Evolutionary conservation across 64 coral and sea anemone species (phyloP), one percentile per base, ranked within the genome.

Genomic region (Stichodactyla mertensii): DNA sequence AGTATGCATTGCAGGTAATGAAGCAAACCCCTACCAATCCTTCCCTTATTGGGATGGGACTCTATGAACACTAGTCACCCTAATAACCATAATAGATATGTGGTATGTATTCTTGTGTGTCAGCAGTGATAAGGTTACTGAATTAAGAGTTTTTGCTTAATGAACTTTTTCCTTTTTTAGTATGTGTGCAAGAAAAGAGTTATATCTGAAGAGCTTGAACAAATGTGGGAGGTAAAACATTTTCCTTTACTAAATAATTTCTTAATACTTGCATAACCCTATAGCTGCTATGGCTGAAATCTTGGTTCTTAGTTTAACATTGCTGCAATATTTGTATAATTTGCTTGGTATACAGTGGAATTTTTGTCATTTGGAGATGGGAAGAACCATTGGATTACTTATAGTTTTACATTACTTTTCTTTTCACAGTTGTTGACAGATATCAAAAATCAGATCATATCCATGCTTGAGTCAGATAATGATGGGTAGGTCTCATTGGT

Each of bases 371-470:
- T 31, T 31, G 28, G 28, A 45, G 36, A 45, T 45, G 36, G 36
- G 36, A 45, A 45, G 36, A 45, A 45, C 36, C 36, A 45, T 0
- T 45, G 36, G 36, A 45, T 45, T 45, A 45, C 36, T 45, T 45
- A 45, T 3, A 45, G 36, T 45, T 45, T 45, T 45, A 45, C 16
- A 20, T 66, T 66, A 7, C 19, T 66, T 22, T 66, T n/a, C 62
- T 81, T 83, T 51, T 85, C 52, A 24, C 70, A 99, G 97, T 70
- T 91, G 52, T 85, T 99, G 60, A 95, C 88, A 57, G 64, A 92
- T 10, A 90, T 99, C 58, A 99, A 99, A 61, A 92, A 99, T 74
- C 93, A 95, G 79, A 99, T 99, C 2, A 99, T 99, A 77, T 87
- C 84, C 27, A 92, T 95, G 90, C 70, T 99, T 52, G 92, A 92